Evolutionary conservation across 2,888 invertebrate genomes (phyloP), one percentile per base, ranked within the genome.

Genomic region (Agonopterix subpropinquella): DNA sequence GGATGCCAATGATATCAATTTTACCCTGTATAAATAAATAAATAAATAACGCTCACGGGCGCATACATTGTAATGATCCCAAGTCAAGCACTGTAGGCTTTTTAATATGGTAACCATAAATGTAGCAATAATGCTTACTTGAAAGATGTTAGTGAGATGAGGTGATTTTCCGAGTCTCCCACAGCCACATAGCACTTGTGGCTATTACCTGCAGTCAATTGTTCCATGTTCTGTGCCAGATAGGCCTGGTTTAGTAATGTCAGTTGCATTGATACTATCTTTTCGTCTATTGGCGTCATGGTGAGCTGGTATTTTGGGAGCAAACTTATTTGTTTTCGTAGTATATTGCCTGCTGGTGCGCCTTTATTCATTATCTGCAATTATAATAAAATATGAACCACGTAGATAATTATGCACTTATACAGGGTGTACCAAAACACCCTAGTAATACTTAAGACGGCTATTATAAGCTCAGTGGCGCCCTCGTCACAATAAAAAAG

Each of bases 261-360:
- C 2, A 90, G 64, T 59, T 80, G 64, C 36, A 90, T 56, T 2
- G 65, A 61, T 1, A 88, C 68, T 1, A 73, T 70, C 35, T 62
- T 69, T 46, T 76, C 67, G 51, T 80, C 76, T 28, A 78, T 53
- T 11, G 82, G 75, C 10, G 70, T 77, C 18, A 87, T 62, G 1
- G 70, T 71, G 11, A 93, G 54, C 18, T 80, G 73, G 71, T 93
- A 95, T 60, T 90, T 89, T 0, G 95, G 95, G 3, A 94, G 79
- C 13, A 90, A 75, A 43, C 78, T 74, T 10, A 92, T 89, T 73
- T 91, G 90, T 53, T 92, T 92, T 42, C 90, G 86, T 2, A 95
- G 67, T 43, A 90, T 75, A 66, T 92, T 92, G 3, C 95, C 95
- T 57, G 93, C 91, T 43, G 95, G 95, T 10, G 94, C 91, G 42